A percentile compares a stretch with the other conserved stretches of the same genome.
Conservation (phyloP, 2,888 invertebrate species). For the Erebia aethiops region DNA sequence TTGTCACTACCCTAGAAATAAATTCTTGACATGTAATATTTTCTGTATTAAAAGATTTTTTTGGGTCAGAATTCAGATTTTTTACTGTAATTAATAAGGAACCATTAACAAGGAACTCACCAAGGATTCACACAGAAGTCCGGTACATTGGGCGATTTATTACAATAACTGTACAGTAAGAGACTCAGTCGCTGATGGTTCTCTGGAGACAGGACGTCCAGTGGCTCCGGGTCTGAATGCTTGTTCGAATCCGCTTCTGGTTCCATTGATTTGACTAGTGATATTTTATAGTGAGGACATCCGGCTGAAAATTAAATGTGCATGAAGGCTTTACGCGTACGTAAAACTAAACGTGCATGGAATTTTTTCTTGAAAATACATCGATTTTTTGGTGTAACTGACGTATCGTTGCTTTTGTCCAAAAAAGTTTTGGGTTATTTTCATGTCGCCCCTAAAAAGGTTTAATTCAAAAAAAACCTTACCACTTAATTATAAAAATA, state of each 20-base stretch:
- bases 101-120: slow-evolving; percentile 74
- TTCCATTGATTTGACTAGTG: slow-evolving; percentile 56
- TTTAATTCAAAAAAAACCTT: too few species aligned
- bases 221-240: slow-evolving; percentile 48
- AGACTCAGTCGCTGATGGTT: slow-evolving; percentile 95
- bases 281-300: slow-evolving; percentile 66
- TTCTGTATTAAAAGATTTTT: too few species aligned
- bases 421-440: too few species aligned
- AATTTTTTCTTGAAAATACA: too few species aligned
- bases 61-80: too few species aligned
- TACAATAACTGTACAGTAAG: slow-evolving; percentile 93
- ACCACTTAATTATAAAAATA: too few species aligned
- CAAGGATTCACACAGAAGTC: slow-evolving; percentile 96
- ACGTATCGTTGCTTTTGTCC: too few species aligned
- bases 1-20: slow-evolving; percentile 88
- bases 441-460: too few species aligned
- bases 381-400: too few species aligned
- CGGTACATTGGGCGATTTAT: slow-evolving; percentile 89
- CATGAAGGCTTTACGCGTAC: too few species aligned
- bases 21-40: slow-evolving; percentile 24
- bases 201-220: slow-evolving; percentile 90
- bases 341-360: too few species aligned
- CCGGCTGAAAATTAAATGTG: slow-evolving; percentile 49
- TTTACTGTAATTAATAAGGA: too few species aligned
- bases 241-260: slow-evolving; percentile 46